phyloP scores from a whole-genome alignment of 2,113 vertebrate genomes.

The Leucopsar rothschildi region DNA sequence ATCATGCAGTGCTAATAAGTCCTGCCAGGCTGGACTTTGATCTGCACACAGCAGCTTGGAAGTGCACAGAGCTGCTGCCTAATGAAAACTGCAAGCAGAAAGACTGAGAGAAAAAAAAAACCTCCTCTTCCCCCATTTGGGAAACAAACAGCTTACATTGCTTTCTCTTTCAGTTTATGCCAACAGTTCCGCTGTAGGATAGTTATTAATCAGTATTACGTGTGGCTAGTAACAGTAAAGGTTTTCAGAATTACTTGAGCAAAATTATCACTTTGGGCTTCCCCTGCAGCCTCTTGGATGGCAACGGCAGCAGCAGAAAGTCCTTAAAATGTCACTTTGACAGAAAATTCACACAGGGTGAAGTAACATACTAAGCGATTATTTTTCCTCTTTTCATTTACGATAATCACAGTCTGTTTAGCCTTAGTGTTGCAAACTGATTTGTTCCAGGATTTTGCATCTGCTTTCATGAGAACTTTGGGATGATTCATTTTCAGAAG shows the following conservation, averaged over 20 bases:
- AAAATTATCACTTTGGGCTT: neutral
- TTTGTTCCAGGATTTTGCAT: conserved; percentile 58
- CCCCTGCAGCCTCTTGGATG: neutral
- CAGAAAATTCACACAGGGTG: conserved; percentile 2
- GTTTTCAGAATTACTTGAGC: neutral
- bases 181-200: neutral
- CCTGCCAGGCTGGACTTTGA: conserved; percentile 56
- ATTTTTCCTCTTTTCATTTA: conserved; percentile 41
- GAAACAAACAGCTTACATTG: conserved; percentile 5
- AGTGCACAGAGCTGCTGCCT: conserved; percentile 19
- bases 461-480: conserved; percentile 45
- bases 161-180: conserved; percentile 36
- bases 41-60: conserved; percentile 38
- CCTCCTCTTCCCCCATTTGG: neutral
- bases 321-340: conserved; percentile 27
- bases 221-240: neutral
- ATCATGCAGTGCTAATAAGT: conserved; percentile 49
- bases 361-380: conserved; percentile 22
- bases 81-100: conserved; percentile 42
- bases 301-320: neutral
- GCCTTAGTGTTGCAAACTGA: conserved; percentile 46
- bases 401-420: conserved; percentile 45
- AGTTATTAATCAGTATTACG: neutral
- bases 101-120: neutral
- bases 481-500: conserved; percentile 45